Percentiles rank a stretch among this genome's conserved stretches.
phyloP scores from a whole-genome alignment of 2,888 invertebrate genomes.

The Campoplex capitator region DNA sequence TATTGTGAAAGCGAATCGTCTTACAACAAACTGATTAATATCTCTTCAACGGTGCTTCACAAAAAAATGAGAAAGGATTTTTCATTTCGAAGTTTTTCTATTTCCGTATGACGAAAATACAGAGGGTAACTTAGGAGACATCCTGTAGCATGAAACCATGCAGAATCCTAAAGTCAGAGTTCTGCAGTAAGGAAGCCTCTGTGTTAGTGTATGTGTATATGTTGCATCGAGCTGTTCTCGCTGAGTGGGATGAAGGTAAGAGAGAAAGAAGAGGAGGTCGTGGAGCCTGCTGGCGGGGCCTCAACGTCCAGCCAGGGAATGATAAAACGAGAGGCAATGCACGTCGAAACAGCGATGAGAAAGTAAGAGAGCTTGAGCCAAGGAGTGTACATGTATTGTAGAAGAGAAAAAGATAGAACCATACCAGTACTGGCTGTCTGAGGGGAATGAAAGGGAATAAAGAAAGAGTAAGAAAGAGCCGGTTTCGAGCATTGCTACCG shows the following conservation, averaged over 20 bases:
- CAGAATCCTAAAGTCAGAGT: conserved; percentile 40
- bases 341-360: conserved; percentile 30
- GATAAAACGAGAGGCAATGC: conserved; percentile 55
- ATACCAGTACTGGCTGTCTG: conserved; percentile 36
- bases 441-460: conserved; percentile 28
- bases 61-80: background rate
- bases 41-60: background rate
- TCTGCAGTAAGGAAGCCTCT: conserved; percentile 12
- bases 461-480: conserved; percentile 67
- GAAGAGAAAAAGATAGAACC: conserved; percentile 33
- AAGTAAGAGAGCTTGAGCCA: conserved; percentile 13
- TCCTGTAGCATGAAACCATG: background rate
- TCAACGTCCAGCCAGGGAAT: conserved; percentile 32
- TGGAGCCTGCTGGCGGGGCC: conserved; percentile 29
- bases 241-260: conserved; percentile 44
- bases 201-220: conserved; percentile 36
- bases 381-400: conserved; percentile 18
- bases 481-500: conserved; percentile 82
- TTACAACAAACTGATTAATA: background rate
- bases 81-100: background rate
- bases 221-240: conserved; percentile 46
- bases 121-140: background rate
- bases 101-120: background rate
- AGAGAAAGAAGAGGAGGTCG: background rate
- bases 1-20: background rate